Evolutionary conservation across 2,888 invertebrate species (phyloP), one percentile per base, ranked within the genome.

Genomic region (Lasioglossum pauxillum): DNA sequence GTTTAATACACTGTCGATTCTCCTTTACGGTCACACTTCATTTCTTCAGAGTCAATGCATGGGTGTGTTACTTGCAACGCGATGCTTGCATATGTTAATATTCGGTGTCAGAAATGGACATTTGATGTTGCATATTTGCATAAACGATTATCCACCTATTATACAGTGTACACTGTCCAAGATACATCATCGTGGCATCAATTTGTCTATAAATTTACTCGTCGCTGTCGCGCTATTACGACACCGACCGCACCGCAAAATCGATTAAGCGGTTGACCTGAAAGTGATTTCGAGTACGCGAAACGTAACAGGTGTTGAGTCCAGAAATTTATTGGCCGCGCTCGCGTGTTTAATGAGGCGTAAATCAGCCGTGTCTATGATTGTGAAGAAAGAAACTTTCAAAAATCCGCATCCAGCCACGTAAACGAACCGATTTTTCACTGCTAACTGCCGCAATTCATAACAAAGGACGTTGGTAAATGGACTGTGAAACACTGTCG

Each of bases 251-350:
- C 27, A 27, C 8, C 31, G 60, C 27, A 46, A 80, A 60, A 71
- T 75, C 79, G 69, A 80, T 83, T 80, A 41, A 74, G 27, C 49
- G 80, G 44, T 71, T 60, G 53, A 71, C 53, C 72, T 44, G 81
- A 41, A 78, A 82, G 31, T 57, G 27, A 73, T 82, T 82, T 79
- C 67, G 67, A 78, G 60, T 72, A 60, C 75, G 76, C 19, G 67
- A 74, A 75, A 78, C 75, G 82, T 82, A 67, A 77, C 84, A 81
- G 77, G 77, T 81, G 80, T 74, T 71, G 41, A 74, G 69, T 10
- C 14, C 23, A 71, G 67, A 35, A 75, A 82, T 83, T 79, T 79
- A 77, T 77, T 23, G 74, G 38, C 23, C 76, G 46, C 46, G 53
- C 14, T 27, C 74, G 14, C 19, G 31, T 27, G 64, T 27, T 79